A percentile compares a stretch with the other conserved stretches of the same genome.
Evolutionary conservation across 2,888 invertebrate genomes (phyloP).

Genomic region (Oxytorus armatus): DNA sequence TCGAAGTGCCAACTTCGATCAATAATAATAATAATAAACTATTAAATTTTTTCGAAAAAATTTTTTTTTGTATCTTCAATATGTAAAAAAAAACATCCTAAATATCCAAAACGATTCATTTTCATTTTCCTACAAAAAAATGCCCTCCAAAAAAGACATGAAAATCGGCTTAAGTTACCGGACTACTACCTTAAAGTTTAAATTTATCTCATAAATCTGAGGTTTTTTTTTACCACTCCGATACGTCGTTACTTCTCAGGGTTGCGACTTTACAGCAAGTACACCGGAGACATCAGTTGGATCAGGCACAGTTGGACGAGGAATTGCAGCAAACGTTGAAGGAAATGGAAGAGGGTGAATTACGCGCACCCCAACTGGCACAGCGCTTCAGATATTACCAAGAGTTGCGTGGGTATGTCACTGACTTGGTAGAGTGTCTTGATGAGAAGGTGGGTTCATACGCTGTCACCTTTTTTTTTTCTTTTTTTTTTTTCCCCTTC

Average conservation of each 20-base stretch:
- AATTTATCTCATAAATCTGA: neutral
- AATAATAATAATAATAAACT: no score
- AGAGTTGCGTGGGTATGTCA: conserved; percentile 97
- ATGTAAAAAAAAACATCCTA: no score
- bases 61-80: no score
- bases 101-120: no score
- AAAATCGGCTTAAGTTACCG: no score
- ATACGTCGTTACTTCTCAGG: conserved; percentile 83
- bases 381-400: conserved; percentile 97
- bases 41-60: no score
- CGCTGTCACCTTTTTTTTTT: conserved; percentile 81
- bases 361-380: conserved; percentile 89
- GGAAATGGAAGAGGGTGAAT: conserved; percentile 86
- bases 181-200: no score
- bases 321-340: conserved; percentile 80
- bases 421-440: conserved; percentile 98
- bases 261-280: conserved; percentile 87
- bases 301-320: conserved; percentile 85
- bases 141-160: no score
- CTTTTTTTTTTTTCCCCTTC: conserved; percentile 74
- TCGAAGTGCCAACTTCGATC: no score
- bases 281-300: conserved; percentile 85
- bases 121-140: no score
- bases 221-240: conserved; percentile 43
- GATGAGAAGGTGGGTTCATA: conserved; percentile 94